These are phyloP conservation scores for Araneus ventricosus DNA, from an alignment of 1,140 invertebrate genomes.

Conservation along the genomic window DNA sequence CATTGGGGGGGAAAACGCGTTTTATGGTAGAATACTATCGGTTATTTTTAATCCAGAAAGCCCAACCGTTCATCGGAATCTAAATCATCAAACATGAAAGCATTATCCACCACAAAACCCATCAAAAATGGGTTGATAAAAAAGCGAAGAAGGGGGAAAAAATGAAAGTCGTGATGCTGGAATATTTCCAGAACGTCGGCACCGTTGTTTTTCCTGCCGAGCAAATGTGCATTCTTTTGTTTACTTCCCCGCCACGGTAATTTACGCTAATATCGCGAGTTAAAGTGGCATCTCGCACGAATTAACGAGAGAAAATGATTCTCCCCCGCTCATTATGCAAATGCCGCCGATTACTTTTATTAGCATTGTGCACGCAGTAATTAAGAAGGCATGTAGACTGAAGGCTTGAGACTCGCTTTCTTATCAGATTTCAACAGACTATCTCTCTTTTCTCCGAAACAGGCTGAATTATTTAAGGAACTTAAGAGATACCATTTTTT, in stretches of 20 bases:
- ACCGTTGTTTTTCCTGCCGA: background rate
- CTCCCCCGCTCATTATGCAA: constrained; percentile 23
- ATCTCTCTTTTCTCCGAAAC: background rate
- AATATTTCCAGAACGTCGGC: background rate
- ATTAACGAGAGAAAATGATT: constrained; percentile 10
- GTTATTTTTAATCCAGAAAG: no score
- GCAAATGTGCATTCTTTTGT: background rate
- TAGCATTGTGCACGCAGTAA: constrained; percentile 27
- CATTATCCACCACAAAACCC: no score
- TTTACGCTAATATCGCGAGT: constrained; percentile 24
- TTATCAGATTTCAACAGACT: background rate
- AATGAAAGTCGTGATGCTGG: background rate
- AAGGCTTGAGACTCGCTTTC: background rate
- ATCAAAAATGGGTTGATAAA: background rate
- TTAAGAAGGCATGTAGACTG: background rate
- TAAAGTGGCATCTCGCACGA: constrained; percentile 13
- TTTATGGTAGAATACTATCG: no score
- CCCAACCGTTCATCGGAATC: no score
- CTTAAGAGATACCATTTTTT: no score
- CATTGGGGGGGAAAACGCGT: no score
- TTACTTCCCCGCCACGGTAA: background rate
- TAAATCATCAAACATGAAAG: no score
- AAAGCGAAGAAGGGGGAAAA: background rate
- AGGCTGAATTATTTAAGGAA: no score
- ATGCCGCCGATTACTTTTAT: constrained; percentile 41